These are phyloP conservation scores for Saturnia japonica DNA, from an alignment of 2,888 invertebrate genomes.

Conservation along the genomic window DNA sequence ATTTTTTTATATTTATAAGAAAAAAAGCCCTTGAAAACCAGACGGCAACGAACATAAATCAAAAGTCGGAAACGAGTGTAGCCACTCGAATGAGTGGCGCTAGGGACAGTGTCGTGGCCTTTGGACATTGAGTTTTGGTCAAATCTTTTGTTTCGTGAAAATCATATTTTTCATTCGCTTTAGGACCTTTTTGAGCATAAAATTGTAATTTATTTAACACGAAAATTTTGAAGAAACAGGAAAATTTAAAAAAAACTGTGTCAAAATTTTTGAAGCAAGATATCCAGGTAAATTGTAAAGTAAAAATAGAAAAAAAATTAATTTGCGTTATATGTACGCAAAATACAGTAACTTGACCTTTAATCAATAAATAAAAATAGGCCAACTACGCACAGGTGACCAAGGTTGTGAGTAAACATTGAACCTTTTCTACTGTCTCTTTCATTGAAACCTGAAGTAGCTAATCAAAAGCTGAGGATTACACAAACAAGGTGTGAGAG, in stretches of 20 bases:
- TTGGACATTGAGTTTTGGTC: constrained; percentile 24
- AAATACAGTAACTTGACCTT: constrained; percentile 3
- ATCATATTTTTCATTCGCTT: background rate
- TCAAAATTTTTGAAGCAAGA: too few species aligned
- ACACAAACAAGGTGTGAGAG: constrained; percentile 57
- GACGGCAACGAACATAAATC: constrained; percentile 45
- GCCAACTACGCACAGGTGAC: constrained; percentile 15
- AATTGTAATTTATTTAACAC: too few species aligned
- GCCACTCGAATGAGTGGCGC: constrained; percentile 44
- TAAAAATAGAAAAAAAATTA: background rate
- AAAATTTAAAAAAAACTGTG: too few species aligned
- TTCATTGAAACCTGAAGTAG: constrained; percentile 43
- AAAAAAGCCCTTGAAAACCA: constrained; percentile 20
- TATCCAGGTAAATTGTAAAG: background rate
- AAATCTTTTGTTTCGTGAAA: constrained; percentile 17
- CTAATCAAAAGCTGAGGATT: constrained; percentile 68
- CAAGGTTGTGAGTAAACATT: constrained; percentile 18
- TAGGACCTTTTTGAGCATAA: background rate
- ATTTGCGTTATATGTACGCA: background rate
- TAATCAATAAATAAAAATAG: constrained; percentile 5
- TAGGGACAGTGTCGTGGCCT: constrained; percentile 37
- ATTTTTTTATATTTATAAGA: background rate
- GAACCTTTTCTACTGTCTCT: constrained; percentile 28
- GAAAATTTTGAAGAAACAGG: too few species aligned
- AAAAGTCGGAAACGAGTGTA: constrained; percentile 46